Evolutionary conservation across 2,797 vertebrate species (phyloP), one percentile per base, ranked within the genome.

Genomic region (Sebastes umbrosus): DNA sequence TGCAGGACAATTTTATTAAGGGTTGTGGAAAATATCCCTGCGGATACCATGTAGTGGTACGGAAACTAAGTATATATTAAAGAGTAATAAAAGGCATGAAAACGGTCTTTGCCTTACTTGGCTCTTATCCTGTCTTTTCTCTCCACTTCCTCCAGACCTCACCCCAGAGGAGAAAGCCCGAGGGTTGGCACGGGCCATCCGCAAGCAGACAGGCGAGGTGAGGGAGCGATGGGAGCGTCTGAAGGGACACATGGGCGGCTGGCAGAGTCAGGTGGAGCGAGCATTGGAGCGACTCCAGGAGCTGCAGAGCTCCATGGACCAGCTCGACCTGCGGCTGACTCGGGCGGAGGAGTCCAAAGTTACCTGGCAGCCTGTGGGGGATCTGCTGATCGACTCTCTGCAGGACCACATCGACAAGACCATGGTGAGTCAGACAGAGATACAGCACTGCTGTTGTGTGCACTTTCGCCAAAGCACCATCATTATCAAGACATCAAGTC

Each of bases 361-460:
- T 2, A 92, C 92, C 68, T 99, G 98, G 98, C 97, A 98, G 91
- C 97, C 97, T 0, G 97, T 98, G 46, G 98, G 97, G 62, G 98
- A 99, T 86, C 92, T 98, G 76, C 96, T 99, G n/a, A 97, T 99
- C 36, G 97, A 99, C 94, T 97, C 97, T 0, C 95, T 99, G 87
- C 97, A 98, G 91, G 98, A 99, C 85, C 97, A 99, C 92, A 98
- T 99, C 50, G 97, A 98, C 6, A 98, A 96, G 92, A 98, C 97
- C 65, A 89, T 86, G 75, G 98, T 99, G 93, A 96, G 97, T 80
- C 57, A 96, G 97, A 78, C 25, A 34, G 22, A 34, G 18, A 52
- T 36, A 63, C 13, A 24, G 22, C 16, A 8, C 16, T 8, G 71
- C 20, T 64, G 39, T 18, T 50, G 29, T 64, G 11, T 43, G 50